A percentile compares a stretch with the other conserved stretches of the same genome.
Evolutionary conservation across 2,113 vertebrate species (phyloP).

Genomic region (Protobothrops mucrosquamatus): DNA sequence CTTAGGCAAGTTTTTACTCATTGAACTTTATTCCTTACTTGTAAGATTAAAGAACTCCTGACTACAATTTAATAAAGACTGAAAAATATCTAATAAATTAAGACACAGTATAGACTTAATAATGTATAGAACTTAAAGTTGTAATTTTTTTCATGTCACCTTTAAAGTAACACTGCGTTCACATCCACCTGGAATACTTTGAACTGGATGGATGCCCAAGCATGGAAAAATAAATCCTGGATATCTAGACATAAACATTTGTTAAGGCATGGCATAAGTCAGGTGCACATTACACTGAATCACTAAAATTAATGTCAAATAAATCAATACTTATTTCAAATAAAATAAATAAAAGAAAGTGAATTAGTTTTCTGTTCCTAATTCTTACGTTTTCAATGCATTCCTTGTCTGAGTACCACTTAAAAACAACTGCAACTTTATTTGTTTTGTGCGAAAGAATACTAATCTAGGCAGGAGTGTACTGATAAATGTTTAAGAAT

Average conservation of each 20-base stretch:
- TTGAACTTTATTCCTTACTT: neutral
- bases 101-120: neutral
- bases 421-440: neutral
- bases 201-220: slow-evolving; percentile 91
- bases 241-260: slow-evolving; percentile 66
- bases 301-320: neutral
- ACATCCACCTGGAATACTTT: slow-evolving; percentile 70
- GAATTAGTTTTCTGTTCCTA: neutral
- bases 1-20: neutral
- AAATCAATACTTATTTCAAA: neutral
- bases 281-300: neutral
- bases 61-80: neutral
- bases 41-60: too few species aligned
- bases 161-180: slow-evolving; percentile 79
- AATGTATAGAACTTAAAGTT: accelerated
- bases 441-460: neutral
- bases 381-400: neutral
- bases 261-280: accelerated
- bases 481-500: neutral
- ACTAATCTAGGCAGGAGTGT: neutral
- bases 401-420: neutral
- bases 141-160: slow-evolving; percentile 62
- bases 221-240: slow-evolving; percentile 84
- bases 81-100: neutral
- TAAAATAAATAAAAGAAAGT: neutral